Evolutionary conservation across 2,797 vertebrate species (phyloP).

Genomic region (Falco columbarius): DNA sequence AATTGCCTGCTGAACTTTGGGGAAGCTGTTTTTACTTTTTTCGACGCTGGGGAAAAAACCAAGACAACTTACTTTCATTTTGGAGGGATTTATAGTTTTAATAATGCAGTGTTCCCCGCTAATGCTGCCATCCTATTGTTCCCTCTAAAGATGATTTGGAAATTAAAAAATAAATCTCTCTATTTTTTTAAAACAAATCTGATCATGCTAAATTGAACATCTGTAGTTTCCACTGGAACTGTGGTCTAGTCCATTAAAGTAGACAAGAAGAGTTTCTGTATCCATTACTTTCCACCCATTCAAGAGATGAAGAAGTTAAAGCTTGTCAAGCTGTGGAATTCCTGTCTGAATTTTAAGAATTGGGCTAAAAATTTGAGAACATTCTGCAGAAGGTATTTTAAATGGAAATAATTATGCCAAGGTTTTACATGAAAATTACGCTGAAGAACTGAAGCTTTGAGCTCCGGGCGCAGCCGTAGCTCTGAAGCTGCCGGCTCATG

Average conservation of each 20-base stretch:
- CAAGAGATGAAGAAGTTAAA: neutral
- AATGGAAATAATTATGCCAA: neutral
- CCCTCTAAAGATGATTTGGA: slow-evolving; percentile 60
- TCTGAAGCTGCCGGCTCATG: accelerated
- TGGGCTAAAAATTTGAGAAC: neutral
- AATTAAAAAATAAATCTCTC: slow-evolving; percentile 76
- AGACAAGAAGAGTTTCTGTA: neutral
- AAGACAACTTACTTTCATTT: neutral
- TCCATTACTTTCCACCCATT: neutral
- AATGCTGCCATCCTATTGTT: slow-evolving; percentile 33
- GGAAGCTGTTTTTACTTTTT: neutral
- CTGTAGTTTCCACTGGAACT: neutral
- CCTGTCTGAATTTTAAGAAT: neutral
- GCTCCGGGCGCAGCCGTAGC: accelerated
- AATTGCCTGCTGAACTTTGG: neutral
- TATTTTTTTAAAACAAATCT: slow-evolving; percentile 46
- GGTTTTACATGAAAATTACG: accelerated
- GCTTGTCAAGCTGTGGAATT: neutral
- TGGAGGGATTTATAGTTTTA: slow-evolving; percentile 75
- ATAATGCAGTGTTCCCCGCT: slow-evolving; percentile 59
- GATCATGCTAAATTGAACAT: slow-evolving; percentile 43
- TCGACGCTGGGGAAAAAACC: neutral
- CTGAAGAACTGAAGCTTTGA: neutral
- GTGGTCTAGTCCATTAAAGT: neutral
- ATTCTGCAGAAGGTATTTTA: neutral